phyloP scores from a whole-genome alignment of 2,797 vertebrate species.

The Scolopax rusticola region DNA sequence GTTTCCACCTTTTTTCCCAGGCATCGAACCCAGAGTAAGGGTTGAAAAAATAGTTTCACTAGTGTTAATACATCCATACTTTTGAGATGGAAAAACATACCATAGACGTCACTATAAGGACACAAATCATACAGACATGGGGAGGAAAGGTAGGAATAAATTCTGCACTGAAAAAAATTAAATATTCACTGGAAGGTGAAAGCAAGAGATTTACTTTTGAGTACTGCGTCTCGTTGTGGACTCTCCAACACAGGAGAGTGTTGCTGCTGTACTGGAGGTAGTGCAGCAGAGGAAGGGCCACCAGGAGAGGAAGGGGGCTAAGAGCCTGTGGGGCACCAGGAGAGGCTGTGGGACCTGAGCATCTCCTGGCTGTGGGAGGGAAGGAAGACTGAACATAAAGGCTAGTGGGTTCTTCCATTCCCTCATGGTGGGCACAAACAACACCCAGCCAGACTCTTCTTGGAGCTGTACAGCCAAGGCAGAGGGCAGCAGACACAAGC shows the following conservation, averaged over 20 bases:
- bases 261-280: not conserved
- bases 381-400: not conserved
- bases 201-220: not conserved
- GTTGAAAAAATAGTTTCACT: not conserved
- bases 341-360: not conserved
- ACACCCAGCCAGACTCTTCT: not conserved
- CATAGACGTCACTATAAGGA: not conserved
- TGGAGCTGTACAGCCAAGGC: not conserved
- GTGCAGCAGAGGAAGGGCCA: not conserved
- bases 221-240: not conserved
- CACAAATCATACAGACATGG: not conserved
- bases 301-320: not conserved
- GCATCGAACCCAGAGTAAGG: not conserved
- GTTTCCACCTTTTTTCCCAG: not conserved
- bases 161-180: not conserved
- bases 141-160: not conserved
- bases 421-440: not conserved
- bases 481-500: not conserved
- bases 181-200: not conserved
- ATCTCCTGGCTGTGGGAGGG: not conserved
- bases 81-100: not conserved
- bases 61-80: not conserved
- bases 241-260: not conserved
- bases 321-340: not conserved
- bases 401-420: not conserved